phyloP scores from a whole-genome alignment of 2,797 vertebrate genomes.

The Eulemur coronatus region DNA sequence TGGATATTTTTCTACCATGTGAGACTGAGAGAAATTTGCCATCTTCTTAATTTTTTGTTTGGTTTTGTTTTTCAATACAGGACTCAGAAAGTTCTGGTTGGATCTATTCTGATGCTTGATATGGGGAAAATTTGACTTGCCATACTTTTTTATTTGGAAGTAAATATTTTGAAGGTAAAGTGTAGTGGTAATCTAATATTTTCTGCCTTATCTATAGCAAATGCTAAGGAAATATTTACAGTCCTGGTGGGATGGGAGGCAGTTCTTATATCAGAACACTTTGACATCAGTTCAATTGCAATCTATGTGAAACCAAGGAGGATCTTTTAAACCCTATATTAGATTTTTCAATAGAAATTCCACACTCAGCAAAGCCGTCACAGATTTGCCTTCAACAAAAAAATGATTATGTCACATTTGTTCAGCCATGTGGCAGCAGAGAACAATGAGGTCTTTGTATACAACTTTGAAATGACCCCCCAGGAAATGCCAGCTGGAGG shows the following conservation, averaged over 20 bases:
- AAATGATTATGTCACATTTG: conserved; percentile 37
- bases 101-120: not conserved
- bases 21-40: not conserved
- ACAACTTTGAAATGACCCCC: not conserved
- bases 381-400: conserved; percentile 50
- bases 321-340: not conserved
- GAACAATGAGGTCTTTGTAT: conserved; percentile 42
- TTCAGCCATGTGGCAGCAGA: not conserved
- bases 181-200: not conserved
- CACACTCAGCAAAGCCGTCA: not conserved
- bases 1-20: not conserved
- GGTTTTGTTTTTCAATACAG: not conserved
- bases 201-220: not conserved
- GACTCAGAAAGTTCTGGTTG: not conserved
- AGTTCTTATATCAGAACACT: not conserved
- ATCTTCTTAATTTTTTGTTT: not conserved
- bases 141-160: not conserved
- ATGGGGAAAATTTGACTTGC: not conserved
- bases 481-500: conserved; percentile 45
- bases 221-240: not conserved
- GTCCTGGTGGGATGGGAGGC: not conserved
- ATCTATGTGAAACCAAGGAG: not conserved
- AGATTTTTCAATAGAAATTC: conserved; percentile 34
- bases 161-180: not conserved
- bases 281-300: not conserved